Base-by-base conservation (phyloP, 2,888 invertebrate species). In the Andrena trimmerana region DNA sequence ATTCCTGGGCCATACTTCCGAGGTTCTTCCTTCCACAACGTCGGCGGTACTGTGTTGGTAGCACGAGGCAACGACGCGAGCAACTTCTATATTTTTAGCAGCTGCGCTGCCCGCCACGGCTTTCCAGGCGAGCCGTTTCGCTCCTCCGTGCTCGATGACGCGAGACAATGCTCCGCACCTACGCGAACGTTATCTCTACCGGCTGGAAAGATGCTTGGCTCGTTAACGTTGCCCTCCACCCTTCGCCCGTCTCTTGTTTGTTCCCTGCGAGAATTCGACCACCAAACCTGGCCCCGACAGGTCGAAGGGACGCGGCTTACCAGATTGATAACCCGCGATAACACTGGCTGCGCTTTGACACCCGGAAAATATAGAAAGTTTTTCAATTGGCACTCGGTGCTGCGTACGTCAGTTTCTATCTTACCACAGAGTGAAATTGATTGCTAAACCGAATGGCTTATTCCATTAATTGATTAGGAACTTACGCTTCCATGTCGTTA, bases 381-480 rank as follows among this genome's bases (percentile, higher is more conserved):
- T 4, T 16, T 13, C 8, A 57, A 75, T 81, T 81, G 66, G 36
- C 27, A 52, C 54, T 63, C 54, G n/a, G 20, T n/a, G 27, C 27
- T 5, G 60, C 71, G 63, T n/a, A 48, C 54, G 50, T 27, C 60
- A 73, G 67, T 72, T 78, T 74, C 66, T 72, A 84, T 81, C 42
- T 85, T 75, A 85, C 50, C 62, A 62, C 24, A 33, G 57, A 76
- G 36, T 67, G 63, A 78, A 72, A 71, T 79, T 63, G 83, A 78
- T 81, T 48, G 68, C 68, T 67, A 75, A 81, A 65, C 54, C 78
- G 29, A 42, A 42, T 31, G 57, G 79, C 68, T 81, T 84, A 75
- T 81, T 78, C 72, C 71, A 65, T 72, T 85, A 84, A 80, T 73
- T 78, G 74, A 81, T 83, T 81, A 78, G 67, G 50, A 77, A 72